These are phyloP conservation scores for Drosophila quadrilineata DNA, from an alignment of 1,140 invertebrate genomes.

Conservation along the genomic window DNA sequence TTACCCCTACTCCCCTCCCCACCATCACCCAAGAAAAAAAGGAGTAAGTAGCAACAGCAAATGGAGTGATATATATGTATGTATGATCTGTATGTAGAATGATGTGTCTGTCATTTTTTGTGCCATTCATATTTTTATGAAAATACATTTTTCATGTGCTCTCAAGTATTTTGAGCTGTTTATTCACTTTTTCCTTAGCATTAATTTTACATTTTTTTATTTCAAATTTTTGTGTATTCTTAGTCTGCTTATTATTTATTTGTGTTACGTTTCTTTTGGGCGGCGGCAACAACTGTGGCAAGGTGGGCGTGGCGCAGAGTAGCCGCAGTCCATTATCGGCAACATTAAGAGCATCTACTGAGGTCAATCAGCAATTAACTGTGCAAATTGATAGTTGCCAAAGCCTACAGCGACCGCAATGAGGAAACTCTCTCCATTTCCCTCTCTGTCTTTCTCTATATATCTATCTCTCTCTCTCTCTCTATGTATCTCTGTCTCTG, in stretches of 20 bases:
- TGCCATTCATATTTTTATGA: slow-evolving; percentile 40
- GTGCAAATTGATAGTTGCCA: slow-evolving; percentile 63
- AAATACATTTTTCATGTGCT: slow-evolving; percentile 51
- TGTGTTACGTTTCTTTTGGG: not conserved
- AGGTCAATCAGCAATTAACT: slow-evolving; percentile 75
- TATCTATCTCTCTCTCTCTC: too few relatives aligned
- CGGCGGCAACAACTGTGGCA: not conserved
- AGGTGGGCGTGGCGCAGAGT: not conserved
- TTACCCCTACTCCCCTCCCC: too few relatives aligned
- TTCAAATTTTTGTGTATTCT: not conserved
- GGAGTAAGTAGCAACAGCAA: too few relatives aligned
- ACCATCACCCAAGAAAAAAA: too few relatives aligned
- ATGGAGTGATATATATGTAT: too few relatives aligned
- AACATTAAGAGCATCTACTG: slow-evolving; percentile 41
- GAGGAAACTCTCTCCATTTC: slow-evolving; percentile 8
- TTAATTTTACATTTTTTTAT: not conserved
- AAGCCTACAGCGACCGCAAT: slow-evolving; percentile 30
- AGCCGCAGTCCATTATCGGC: slow-evolving; percentile 42
- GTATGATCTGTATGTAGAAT: too few relatives aligned
- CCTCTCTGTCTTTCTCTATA: too few relatives aligned
- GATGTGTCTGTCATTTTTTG: slow-evolving; percentile 57
- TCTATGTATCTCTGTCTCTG: too few relatives aligned
- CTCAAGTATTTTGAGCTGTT: not conserved
- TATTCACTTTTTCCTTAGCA: not conserved
- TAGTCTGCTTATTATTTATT: not conserved